Conservation (phyloP, 2,888 invertebrate genomes). For the Aleiodes leptofemur region DNA sequence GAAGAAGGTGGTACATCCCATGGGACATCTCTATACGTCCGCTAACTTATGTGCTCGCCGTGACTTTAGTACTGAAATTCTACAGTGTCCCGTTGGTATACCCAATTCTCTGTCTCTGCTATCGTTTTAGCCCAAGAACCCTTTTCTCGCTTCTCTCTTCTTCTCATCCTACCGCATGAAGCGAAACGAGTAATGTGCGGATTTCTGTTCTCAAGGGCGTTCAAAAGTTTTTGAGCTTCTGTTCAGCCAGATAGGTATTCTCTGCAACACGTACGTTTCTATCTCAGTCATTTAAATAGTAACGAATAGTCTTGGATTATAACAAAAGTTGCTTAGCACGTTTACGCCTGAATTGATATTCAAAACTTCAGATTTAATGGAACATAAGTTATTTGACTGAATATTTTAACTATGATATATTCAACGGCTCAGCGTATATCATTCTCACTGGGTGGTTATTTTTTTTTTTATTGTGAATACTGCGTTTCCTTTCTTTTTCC, state of each 20-base stretch:
- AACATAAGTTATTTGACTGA: background rate
- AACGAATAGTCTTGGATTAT: constrained; percentile 36
- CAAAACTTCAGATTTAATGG: constrained; percentile 6
- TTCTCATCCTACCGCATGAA: constrained; percentile 39
- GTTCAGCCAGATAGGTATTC: constrained; percentile 14
- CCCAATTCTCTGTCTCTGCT: constrained; percentile 25
- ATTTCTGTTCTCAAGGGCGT: constrained; percentile 54
- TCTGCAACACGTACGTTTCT: constrained; percentile 11
- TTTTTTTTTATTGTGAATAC: background rate
- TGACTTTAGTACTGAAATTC: constrained; percentile 29
- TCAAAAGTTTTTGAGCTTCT: constrained; percentile 50
- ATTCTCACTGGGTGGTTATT: background rate
- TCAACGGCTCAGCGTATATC: background rate
- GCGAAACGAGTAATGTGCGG: constrained; percentile 52
- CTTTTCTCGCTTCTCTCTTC: background rate
- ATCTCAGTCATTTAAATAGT: constrained; percentile 26
- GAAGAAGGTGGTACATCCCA: constrained; percentile 21
- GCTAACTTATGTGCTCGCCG: constrained; percentile 48
- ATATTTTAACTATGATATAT: background rate
- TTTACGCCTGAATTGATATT: constrained; percentile 18
- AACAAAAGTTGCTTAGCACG: constrained; percentile 23
- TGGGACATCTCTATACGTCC: constrained; percentile 35
- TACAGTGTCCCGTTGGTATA: constrained; percentile 14
- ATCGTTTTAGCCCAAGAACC: constrained; percentile 35
- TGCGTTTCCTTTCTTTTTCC: background rate